Evolutionary conservation across 2,113 vertebrate species (phyloP).

Genomic region (Nanger granti): DNA sequence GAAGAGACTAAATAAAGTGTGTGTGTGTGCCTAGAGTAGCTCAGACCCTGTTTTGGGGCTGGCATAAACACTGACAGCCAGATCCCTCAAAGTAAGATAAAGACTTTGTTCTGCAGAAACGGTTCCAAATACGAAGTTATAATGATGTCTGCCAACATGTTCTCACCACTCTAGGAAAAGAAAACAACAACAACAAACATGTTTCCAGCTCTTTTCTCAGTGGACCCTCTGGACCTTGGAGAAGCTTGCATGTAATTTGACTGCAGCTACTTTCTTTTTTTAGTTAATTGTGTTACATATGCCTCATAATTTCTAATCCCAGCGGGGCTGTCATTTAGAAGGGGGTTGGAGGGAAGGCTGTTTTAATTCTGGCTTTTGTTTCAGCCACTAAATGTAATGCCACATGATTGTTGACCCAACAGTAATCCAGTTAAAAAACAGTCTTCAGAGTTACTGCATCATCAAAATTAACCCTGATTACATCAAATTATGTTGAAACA

Average conservation of each 20-base stretch:
- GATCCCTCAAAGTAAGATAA: background rate
- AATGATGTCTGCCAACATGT: conserved; percentile 6
- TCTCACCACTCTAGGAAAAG: conserved; percentile 37
- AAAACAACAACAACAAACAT: conserved; percentile 38
- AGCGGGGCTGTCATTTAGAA: conserved; percentile 63
- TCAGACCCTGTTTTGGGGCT: background rate
- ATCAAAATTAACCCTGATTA: conserved; percentile 82
- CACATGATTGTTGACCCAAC: conserved; percentile 80
- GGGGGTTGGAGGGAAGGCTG: conserved; percentile 59
- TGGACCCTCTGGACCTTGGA: background rate
- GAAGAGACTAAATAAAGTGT: background rate
- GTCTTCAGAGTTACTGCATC: conserved; percentile 79
- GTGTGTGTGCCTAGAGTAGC: background rate
- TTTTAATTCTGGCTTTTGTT: conserved; percentile 84
- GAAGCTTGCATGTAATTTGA: background rate
- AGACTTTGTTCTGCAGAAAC: background rate
- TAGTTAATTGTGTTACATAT: conserved; percentile 65
- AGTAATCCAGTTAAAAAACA: conserved; percentile 81
- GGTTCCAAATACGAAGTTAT: conserved; percentile 24
- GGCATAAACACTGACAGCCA: background rate
- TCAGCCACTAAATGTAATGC: conserved; percentile 77
- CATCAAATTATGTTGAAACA: conserved; percentile 82
- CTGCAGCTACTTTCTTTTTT: conserved; percentile 71
- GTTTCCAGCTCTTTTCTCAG: conserved; percentile 4
- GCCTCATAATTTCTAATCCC: conserved; percentile 65